These are phyloP conservation scores for Brachionus calyciflorus DNA, from an alignment of 1,140 invertebrate species.

Conservation along the genomic window DNA sequence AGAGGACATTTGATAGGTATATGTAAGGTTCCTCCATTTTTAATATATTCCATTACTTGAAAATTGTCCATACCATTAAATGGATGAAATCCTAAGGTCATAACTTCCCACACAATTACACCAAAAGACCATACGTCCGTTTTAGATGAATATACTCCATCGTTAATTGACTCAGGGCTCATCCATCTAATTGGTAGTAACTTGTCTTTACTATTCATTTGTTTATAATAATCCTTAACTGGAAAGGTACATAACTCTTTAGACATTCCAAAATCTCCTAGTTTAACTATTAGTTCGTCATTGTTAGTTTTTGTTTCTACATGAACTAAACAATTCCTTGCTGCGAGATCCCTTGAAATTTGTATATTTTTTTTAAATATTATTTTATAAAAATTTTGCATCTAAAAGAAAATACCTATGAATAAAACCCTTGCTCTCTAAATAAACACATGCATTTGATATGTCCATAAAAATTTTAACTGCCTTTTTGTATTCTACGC, in stretches of 20 bases:
- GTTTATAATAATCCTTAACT: slow-evolving; percentile 40
- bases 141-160: slow-evolving; percentile 81
- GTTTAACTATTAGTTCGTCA: slow-evolving; percentile 6
- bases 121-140: slow-evolving; percentile 89
- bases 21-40: not conserved
- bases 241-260: not conserved
- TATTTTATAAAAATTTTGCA: not conserved
- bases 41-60: slow-evolving; percentile 29
- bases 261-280: slow-evolving; percentile 44
- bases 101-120: slow-evolving; percentile 84
- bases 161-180: slow-evolving; percentile 85
- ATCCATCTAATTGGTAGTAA: slow-evolving; percentile 89
- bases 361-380: not conserved
- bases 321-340: slow-evolving; percentile 30
- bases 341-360: slow-evolving; percentile 36
- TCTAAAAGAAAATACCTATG: slow-evolving; percentile 20
- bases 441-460: slow-evolving; percentile 22
- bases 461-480: slow-evolving; percentile 25
- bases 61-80: slow-evolving; percentile 15
- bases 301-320: not conserved
- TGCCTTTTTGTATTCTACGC: slow-evolving; percentile 11
- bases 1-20: not conserved
- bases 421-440: not conserved
- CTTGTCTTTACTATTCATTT: not conserved
- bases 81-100: slow-evolving; percentile 38